A percentile compares a stretch with the other conserved stretches of the same genome.
These are phyloP conservation scores for Bubo blakistoni DNA, from an alignment of 2,113 vertebrate genomes.

Conservation along the genomic window DNA sequence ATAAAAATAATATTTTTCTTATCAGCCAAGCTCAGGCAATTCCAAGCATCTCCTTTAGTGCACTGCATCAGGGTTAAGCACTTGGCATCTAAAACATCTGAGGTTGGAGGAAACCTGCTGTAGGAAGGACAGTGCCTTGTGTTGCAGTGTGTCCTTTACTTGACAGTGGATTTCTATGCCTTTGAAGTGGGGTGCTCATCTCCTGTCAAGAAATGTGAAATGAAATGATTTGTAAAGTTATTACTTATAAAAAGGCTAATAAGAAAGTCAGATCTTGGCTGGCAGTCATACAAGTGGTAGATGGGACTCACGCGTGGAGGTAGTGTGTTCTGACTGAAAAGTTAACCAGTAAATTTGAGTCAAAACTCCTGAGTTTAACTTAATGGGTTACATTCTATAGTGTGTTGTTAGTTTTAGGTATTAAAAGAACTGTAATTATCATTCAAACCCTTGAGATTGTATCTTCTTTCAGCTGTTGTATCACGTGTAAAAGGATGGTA, in stretches of 20 bases:
- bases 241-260: not conserved
- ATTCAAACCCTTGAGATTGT: not conserved
- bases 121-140: not conserved
- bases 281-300: not conserved
- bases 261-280: not conserved
- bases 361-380: not conserved
- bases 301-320: not conserved
- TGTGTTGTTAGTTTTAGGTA: not conserved
- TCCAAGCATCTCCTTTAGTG: rapidly evolving
- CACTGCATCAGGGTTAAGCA: not conserved
- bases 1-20: not conserved
- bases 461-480: not conserved
- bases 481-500: not conserved
- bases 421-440: not conserved
- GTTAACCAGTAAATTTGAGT: not conserved
- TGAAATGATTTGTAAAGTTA: not conserved
- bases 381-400: not conserved
- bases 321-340: not conserved
- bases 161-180: not conserved
- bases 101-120: not conserved
- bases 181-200: not conserved
- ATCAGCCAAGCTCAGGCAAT: not conserved
- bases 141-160: not conserved
- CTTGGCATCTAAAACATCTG: not conserved
- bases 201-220: not conserved